Conservation (phyloP, 2,888 invertebrate genomes). For the Neocrepidodera transversa region DNA sequence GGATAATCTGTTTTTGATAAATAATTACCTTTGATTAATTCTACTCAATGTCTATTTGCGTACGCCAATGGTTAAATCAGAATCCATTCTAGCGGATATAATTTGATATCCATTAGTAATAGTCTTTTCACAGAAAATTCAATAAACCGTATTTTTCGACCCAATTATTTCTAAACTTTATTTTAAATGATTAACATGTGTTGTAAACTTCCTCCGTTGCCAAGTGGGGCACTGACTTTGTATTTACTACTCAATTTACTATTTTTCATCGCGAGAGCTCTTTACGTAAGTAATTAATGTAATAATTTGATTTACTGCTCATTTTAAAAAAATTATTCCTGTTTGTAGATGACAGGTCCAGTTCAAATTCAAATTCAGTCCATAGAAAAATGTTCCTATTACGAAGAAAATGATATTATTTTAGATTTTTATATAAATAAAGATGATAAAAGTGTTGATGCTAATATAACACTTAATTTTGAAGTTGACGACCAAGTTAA, state of each 20-base stretch:
- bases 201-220: slow-evolving; percentile 14
- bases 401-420: not conserved
- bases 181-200: slow-evolving; percentile 7
- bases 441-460: slow-evolving; percentile 24
- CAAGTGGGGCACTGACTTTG: not conserved
- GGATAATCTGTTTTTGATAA: too few species aligned
- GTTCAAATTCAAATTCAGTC: not conserved
- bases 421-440: not conserved
- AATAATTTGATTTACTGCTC: not conserved
- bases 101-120: slow-evolving; percentile 9
- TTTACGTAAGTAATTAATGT: slow-evolving; percentile 6
- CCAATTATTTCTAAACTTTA: slow-evolving; percentile 1
- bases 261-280: not conserved
- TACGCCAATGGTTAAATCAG: too few species aligned
- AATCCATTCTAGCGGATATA: slow-evolving; percentile 3
- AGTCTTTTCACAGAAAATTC: slow-evolving; percentile 4
- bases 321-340: not conserved
- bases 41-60: too few species aligned
- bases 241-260: slow-evolving; percentile 4
- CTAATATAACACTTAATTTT: slow-evolving; percentile 33
- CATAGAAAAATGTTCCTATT: not conserved
- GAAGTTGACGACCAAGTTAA: slow-evolving; percentile 32
- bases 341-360: slow-evolving; percentile 9
- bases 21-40: too few species aligned
- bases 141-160: not conserved